Conservation (phyloP, 2,113 vertebrate species). For the Chascanopsetta lugubris region DNA sequence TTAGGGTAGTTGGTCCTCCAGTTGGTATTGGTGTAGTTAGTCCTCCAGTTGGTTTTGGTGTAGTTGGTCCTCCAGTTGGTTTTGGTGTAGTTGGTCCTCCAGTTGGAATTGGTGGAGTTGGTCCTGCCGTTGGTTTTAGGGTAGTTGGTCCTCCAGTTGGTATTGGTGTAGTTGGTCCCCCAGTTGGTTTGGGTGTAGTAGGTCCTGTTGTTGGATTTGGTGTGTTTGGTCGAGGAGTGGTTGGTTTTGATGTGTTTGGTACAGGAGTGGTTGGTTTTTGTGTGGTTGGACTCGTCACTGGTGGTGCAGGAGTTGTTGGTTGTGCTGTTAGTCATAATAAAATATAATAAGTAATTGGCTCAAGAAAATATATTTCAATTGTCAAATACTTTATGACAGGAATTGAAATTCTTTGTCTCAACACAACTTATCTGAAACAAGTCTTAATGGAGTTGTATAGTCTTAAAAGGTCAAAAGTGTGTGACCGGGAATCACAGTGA, state of each 20-base stretch:
- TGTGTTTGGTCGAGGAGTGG: neutral
- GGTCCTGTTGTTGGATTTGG: neutral
- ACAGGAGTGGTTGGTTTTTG: neutral
- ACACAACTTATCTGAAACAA: no score
- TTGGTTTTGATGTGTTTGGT: slow-evolving; percentile 1
- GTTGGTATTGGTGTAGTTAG: slow-evolving; percentile 5
- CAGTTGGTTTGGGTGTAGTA: neutral
- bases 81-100: neutral
- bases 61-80: neutral
- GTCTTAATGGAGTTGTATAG: no score
- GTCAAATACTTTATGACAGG: no score
- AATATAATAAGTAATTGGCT: slow-evolving; percentile 1
- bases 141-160: neutral
- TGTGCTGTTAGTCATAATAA: slow-evolving; percentile 28
- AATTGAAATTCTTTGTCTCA: no score
- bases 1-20: neutral
- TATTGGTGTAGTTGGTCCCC: neutral
- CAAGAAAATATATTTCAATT: no score
- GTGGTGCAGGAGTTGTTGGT: slow-evolving; percentile 44
- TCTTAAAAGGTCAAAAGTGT: no score
- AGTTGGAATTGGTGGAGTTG: neutral
- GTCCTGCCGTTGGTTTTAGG: neutral
- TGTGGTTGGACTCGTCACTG: slow-evolving; percentile 9
- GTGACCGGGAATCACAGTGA: no score
- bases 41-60: neutral